These are phyloP conservation scores for Nothocercus nigrocapillus DNA, from an alignment of 2,113 vertebrate species.

Conservation along the genomic window DNA sequence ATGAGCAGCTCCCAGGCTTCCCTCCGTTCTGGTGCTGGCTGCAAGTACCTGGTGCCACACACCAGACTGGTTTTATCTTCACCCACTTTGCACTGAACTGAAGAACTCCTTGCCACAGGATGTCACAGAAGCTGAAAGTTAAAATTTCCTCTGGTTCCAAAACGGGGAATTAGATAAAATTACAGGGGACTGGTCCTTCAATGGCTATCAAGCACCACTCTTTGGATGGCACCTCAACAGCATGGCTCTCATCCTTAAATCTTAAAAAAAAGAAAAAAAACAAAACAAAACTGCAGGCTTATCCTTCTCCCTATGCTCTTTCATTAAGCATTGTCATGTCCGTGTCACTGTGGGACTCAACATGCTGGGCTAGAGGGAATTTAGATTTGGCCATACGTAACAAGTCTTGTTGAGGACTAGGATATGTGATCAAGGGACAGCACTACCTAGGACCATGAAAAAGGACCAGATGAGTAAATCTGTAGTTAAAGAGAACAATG, in stretches of 20 bases:
- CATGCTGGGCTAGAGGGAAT: neutral
- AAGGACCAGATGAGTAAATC: neutral
- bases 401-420: neutral
- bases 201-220: accelerated
- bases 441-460: neutral
- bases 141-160: neutral
- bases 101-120: neutral
- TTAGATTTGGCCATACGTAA: neutral
- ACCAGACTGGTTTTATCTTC: neutral
- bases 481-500: neutral
- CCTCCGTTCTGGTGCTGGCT: neutral
- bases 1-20: neutral
- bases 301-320: neutral
- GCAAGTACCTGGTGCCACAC: neutral
- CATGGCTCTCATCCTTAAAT: neutral
- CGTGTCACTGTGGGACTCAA: neutral
- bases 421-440: neutral
- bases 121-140: neutral
- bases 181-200: neutral
- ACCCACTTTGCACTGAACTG: neutral
- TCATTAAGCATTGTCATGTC: neutral
- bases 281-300: neutral
- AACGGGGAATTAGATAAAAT: neutral
- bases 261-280: neutral
- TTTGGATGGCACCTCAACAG: neutral